Base-by-base conservation (phyloP, 1,140 invertebrate species). In the Sitobion miscanthi region DNA sequence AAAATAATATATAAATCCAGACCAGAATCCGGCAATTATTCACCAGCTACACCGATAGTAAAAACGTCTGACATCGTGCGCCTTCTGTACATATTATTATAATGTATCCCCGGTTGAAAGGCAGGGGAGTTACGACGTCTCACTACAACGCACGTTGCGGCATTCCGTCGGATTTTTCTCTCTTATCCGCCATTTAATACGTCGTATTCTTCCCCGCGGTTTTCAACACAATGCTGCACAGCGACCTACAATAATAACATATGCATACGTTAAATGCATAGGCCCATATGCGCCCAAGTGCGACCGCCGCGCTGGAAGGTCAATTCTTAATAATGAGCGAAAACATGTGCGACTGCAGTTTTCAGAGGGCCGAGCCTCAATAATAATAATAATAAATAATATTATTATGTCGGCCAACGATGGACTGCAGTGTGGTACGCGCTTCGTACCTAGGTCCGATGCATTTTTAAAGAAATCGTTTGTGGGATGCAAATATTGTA, bases 11-110 rank as follows among this genome's bases (percentile, higher is more conserved):
- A 54, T n/a, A 38, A 38, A 89, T 89, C 25, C 45, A 17, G 45
- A 91, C 23, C 57, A 77, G 90, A 91, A 69, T 91, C 57, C 42
- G 57, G 54, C 54, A 91, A 91, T 91, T 91, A 69, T 47, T 30
- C 54, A 69, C 38, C 38, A 30, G 54, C 7, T 47, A 91, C 57
- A 47, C 88, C 54, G 90, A 91, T 91, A 47, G n/a, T 69, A 69
- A 91, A 91, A 69, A 69, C 57, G 30, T 91, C 57, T 0, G 90
- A 91, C 25, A 8, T 62, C 38, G 25, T 57, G n/a, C 38, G 35
- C 25, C 8, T 87, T 49, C 21, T 45, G 30, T 11, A 42, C 23
- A 87, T 45, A 45, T 45, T 85, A 42, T 85, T 45, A 77, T 23
- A 83, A 85, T 42, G 38, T 85, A 25, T 25, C 83, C 23, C 23